These are phyloP conservation scores for Chloromyia formosa DNA, from an alignment of 2,888 invertebrate genomes.

Conservation along the genomic window DNA sequence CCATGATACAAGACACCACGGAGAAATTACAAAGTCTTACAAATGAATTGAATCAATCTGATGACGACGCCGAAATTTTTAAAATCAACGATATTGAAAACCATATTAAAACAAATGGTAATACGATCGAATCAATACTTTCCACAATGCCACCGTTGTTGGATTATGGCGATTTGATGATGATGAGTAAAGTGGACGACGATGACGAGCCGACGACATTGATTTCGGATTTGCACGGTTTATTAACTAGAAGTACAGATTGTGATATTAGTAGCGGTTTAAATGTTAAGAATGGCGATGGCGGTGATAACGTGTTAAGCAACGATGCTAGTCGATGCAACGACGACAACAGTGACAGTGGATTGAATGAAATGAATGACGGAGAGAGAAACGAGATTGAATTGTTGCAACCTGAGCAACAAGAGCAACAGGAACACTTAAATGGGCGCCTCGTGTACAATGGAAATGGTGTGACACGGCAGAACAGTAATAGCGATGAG, in stretches of 20 bases:
- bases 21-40: slow-evolving; percentile 58
- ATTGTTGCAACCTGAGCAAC: neutral
- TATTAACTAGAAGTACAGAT: slow-evolving; percentile 22
- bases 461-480: slow-evolving; percentile 3
- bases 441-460: neutral
- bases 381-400: slow-evolving; percentile 40
- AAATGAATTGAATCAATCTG: slow-evolving; percentile 57
- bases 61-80: slow-evolving; percentile 50
- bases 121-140: neutral
- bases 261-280: slow-evolving; percentile 42
- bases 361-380: no score
- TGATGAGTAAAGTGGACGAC: neutral
- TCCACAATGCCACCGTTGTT: no score
- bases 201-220: neutral
- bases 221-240: neutral
- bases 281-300: slow-evolving; percentile 33
- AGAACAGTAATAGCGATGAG: slow-evolving; percentile 33
- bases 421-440: neutral
- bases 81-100: slow-evolving; percentile 45
- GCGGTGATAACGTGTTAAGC: neutral
- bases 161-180: no score
- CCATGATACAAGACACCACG: slow-evolving; percentile 57
- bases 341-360: neutral
- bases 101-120: neutral
- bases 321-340: slow-evolving; percentile 45